A percentile compares a stretch with the other conserved stretches of the same genome.
Evolutionary conservation across 1,140 invertebrate species (phyloP).

Genomic region (Linepithema humile): DNA sequence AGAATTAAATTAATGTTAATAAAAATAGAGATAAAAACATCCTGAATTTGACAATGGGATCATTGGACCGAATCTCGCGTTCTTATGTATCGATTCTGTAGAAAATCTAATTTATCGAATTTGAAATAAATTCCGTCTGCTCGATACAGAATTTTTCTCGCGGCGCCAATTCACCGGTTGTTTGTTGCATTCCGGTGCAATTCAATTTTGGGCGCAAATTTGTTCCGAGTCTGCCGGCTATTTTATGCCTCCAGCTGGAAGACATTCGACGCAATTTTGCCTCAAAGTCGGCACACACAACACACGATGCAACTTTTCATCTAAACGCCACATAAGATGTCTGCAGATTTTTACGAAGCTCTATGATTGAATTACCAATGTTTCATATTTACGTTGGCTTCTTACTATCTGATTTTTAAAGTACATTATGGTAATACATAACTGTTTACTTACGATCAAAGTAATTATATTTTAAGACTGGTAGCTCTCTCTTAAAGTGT

Average conservation of each 20-base stretch:
- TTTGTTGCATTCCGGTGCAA: slow-evolving; percentile 36
- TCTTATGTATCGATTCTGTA: slow-evolving; percentile 6
- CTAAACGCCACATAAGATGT: background rate
- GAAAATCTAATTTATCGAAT: slow-evolving; percentile 29
- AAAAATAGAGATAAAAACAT: background rate
- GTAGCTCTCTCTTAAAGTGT: background rate
- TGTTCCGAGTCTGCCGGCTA: slow-evolving; percentile 15
- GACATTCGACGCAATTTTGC: slow-evolving; percentile 35
- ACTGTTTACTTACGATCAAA: background rate
- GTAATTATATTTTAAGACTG: background rate
- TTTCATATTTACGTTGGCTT: background rate
- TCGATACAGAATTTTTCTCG: slow-evolving; percentile 35
- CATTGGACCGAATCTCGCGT: background rate
- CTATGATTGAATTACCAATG: background rate
- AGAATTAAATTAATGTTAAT: slow-evolving; percentile 5
- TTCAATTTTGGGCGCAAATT: slow-evolving; percentile 55
- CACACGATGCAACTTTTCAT: background rate
- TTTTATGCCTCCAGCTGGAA: slow-evolving; percentile 34
- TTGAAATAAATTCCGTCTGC: slow-evolving; percentile 29
- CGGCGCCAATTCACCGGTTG: slow-evolving; percentile 30
- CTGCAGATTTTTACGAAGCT: background rate
- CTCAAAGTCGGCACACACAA: slow-evolving; percentile 20
- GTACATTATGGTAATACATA: background rate
- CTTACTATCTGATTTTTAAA: background rate
- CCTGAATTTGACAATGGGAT: background rate